phyloP scores from a whole-genome alignment of 2,888 invertebrate genomes.

The Tubiluchus corallicola region DNA sequence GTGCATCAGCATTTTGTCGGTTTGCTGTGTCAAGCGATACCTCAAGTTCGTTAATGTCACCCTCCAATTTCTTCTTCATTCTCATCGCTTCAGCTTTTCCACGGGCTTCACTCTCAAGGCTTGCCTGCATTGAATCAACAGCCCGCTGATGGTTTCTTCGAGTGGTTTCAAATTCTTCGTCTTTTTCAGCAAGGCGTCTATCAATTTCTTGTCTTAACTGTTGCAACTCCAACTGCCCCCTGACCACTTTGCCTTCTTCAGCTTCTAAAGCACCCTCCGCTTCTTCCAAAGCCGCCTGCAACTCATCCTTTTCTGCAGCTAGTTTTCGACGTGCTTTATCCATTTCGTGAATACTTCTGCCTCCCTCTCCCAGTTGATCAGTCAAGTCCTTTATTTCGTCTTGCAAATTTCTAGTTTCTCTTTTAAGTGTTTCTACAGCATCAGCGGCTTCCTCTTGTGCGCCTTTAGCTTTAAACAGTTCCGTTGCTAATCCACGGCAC shows the following conservation, averaged over 20 bases:
- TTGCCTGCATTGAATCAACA: constrained; percentile 98
- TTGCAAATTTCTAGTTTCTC: constrained; percentile 93
- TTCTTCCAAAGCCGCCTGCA: constrained; percentile 96
- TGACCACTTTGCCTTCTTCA: constrained; percentile 89
- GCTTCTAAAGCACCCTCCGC: constrained; percentile 98
- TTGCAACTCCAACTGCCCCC: constrained; percentile 90
- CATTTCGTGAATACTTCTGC: constrained; percentile 96
- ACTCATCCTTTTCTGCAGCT: constrained; percentile 98
- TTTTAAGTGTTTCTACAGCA: constrained; percentile 88
- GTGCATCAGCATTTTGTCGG: constrained; percentile 42
- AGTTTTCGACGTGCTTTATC: constrained; percentile 96
- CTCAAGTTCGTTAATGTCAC: constrained; percentile 97
- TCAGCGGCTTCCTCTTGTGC: constrained; percentile 94
- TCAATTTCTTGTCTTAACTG: constrained; percentile 99
- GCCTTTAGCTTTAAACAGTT: constrained; percentile 92
- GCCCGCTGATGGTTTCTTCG: constrained; percentile 97
- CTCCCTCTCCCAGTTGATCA: constrained; percentile 98
- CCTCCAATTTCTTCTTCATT: constrained; percentile 99
- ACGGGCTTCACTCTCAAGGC: constrained; percentile 96
- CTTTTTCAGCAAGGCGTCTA: constrained; percentile 98
- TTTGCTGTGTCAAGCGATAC: constrained; percentile 97
- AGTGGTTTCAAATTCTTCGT: constrained; percentile 99
- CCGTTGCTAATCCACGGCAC: constrained; percentile 97
- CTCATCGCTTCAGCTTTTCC: constrained; percentile 98
- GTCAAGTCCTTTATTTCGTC: constrained; percentile 99